phyloP scores from a whole-genome alignment of 2,113 vertebrate species.

The Pheucticus melanocephalus region DNA sequence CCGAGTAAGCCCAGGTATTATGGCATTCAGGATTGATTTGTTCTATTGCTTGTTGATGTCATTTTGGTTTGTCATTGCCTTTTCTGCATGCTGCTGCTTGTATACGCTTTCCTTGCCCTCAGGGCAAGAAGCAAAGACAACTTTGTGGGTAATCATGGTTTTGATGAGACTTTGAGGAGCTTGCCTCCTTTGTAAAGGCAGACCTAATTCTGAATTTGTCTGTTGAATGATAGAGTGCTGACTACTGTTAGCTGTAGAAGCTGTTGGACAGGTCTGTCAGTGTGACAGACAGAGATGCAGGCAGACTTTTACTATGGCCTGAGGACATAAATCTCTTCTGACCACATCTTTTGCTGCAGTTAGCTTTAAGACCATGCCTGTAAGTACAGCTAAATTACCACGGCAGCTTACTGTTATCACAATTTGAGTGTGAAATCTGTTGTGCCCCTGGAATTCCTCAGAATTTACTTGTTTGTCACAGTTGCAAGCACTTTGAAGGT shows the following conservation, averaged over 20 bases:
- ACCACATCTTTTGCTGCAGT: background rate
- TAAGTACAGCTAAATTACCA: background rate
- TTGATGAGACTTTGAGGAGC: background rate
- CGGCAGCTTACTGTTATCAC: background rate
- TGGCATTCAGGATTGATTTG: background rate
- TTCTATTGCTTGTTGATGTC: background rate
- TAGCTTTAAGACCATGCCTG: background rate
- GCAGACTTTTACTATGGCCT: background rate
- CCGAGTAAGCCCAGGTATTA: background rate
- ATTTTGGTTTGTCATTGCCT: background rate
- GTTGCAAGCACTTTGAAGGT: background rate
- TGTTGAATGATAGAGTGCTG: background rate
- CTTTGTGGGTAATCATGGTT: background rate
- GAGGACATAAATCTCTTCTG: constrained; percentile 2
- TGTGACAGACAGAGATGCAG: background rate
- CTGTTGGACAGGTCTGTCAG: background rate
- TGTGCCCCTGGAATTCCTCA: background rate
- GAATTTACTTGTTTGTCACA: background rate
- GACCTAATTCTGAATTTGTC: background rate
- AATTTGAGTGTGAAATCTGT: background rate
- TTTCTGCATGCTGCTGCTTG: background rate
- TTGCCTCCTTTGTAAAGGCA: background rate
- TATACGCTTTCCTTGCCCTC: background rate
- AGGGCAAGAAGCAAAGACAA: background rate
- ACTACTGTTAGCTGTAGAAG: background rate